Conservation (phyloP, 2,797 vertebrate species). For the Dromococcyx pavoninus region DNA sequence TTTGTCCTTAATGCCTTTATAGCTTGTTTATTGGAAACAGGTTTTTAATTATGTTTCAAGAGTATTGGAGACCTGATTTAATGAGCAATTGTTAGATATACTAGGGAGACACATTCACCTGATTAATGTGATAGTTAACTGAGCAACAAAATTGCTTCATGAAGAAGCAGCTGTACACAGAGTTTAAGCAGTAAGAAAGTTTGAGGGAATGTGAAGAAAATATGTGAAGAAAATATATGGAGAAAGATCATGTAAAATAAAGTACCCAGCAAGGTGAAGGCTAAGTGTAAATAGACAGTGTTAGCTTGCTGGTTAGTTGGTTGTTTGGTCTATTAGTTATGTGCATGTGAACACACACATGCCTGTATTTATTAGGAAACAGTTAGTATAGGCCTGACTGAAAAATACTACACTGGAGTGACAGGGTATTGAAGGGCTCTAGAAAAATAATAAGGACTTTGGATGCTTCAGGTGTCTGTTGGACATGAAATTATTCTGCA, state of each 20-base stretch:
- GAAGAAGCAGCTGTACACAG: constrained; percentile 21
- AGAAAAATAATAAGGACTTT: background rate
- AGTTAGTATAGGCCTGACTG: background rate
- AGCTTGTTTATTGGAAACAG: constrained; percentile 54
- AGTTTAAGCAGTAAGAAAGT: background rate
- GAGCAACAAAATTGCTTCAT: constrained; percentile 20
- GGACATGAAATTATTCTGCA: background rate
- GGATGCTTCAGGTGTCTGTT: background rate
- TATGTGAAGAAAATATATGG: background rate
- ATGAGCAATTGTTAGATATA: constrained; percentile 54
- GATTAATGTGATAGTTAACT: constrained; percentile 62
- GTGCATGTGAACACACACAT: background rate
- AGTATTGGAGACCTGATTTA: constrained; percentile 43
- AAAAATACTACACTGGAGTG: background rate
- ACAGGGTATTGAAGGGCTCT: background rate
- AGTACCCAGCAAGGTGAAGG: background rate
- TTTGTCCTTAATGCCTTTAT: constrained; percentile 50
- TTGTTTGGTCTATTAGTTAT: background rate
- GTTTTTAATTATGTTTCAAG: constrained; percentile 60
- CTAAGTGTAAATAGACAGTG: background rate
- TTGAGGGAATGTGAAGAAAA: background rate
- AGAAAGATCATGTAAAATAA: background rate
- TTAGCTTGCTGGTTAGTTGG: background rate
- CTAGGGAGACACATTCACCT: constrained; percentile 44
- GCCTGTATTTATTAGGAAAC: background rate